Conservation (phyloP, 2,797 vertebrate genomes). For the Valencia hispanica region DNA sequence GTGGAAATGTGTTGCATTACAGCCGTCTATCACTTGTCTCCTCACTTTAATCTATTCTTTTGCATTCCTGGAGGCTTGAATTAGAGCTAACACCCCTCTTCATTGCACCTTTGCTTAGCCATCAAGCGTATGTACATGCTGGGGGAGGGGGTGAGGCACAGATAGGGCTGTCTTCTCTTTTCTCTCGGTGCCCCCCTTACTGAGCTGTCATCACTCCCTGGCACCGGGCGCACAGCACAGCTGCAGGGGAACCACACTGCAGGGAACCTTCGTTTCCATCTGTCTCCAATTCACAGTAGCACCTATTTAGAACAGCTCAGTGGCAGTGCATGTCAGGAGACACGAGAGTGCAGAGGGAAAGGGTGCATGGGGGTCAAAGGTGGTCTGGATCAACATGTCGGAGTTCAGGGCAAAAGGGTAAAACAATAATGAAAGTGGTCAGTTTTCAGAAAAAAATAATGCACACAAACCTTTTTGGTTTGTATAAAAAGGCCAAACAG, state of each 20-base stretch:
- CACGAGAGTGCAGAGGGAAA: conserved; percentile 50
- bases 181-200: conserved; percentile 68
- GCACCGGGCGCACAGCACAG: conserved; percentile 78
- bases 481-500: neutral
- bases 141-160: conserved; percentile 28
- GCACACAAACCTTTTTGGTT: neutral
- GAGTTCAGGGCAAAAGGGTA: conserved; percentile 4
- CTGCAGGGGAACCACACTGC: conserved; percentile 82
- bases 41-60: conserved; percentile 71
- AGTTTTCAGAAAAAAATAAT: neutral
- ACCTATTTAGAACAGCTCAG: conserved; percentile 78
- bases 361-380: conserved; percentile 55
- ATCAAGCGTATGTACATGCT: conserved; percentile 21
- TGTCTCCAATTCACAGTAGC: conserved; percentile 81
- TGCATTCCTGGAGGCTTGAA: conserved; percentile 70
- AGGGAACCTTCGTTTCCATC: conserved; percentile 82
- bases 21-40: conserved; percentile 70
- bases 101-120: conserved; percentile 59
- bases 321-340: conserved; percentile 71
- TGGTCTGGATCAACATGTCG: conserved; percentile 34
- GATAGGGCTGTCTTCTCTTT: conserved; percentile 58
- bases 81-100: conserved; percentile 66
- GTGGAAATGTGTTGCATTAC: conserved; percentile 58
- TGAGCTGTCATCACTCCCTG: conserved; percentile 80
- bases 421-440: conserved; percentile 3